Percentiles rank a stretch among this genome's conserved stretches.
phyloP scores from a whole-genome alignment of 2,888 invertebrate species.

The Rhimphoctona megacephalus region DNA sequence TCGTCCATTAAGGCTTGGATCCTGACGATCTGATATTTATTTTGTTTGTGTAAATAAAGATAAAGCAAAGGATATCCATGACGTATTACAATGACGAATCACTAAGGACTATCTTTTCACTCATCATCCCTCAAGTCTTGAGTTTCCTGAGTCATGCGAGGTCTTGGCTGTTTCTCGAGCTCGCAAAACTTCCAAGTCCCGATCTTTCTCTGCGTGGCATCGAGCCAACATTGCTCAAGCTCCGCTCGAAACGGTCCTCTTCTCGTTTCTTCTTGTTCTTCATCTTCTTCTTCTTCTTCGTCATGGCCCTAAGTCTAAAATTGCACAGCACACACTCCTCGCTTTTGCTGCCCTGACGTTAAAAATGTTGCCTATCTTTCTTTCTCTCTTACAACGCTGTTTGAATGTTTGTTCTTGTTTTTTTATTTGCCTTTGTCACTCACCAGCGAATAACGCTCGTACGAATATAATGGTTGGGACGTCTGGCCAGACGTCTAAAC shows the following conservation, averaged over 20 bases:
- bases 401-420: conserved; percentile 46
- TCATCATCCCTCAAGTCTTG: conserved; percentile 17
- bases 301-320: conserved; percentile 81
- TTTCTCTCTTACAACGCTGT: conserved; percentile 10
- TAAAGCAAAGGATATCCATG: background rate
- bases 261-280: conserved; percentile 39
- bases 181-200: conserved; percentile 67
- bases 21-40: background rate
- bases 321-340: conserved; percentile 73
- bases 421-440: conserved; percentile 58
- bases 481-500: conserved; percentile 61
- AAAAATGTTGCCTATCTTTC: conserved; percentile 25
- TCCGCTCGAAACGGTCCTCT: conserved; percentile 42
- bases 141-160: conserved; percentile 63
- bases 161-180: conserved; percentile 63
- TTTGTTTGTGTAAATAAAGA: background rate
- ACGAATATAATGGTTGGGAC: conserved; percentile 31
- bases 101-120: conserved; percentile 12
- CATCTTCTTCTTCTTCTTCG: conserved; percentile 62
- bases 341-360: conserved; percentile 48
- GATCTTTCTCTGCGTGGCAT: conserved; percentile 75
- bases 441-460: conserved; percentile 31
- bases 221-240: conserved; percentile 78
- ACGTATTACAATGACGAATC: conserved; percentile 13
- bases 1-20: background rate